Conservation (phyloP, 2,797 vertebrate species). For the Mormyrops attenuatus region DNA sequence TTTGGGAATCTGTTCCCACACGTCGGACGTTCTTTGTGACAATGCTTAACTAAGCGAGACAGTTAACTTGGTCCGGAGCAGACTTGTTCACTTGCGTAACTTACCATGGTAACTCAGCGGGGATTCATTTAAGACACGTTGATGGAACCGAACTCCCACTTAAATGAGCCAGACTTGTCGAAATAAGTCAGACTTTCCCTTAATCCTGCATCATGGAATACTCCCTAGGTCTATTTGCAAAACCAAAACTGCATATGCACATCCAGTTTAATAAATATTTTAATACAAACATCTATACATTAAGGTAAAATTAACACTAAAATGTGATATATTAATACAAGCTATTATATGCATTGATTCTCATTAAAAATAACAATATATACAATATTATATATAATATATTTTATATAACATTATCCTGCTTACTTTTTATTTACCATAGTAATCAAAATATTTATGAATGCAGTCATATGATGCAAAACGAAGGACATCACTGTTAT, state of each 20-base stretch:
- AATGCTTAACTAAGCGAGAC: neutral
- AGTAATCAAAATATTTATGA: neutral
- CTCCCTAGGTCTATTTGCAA: neutral
- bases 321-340: too few relatives aligned
- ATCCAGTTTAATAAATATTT: neutral
- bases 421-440: neutral
- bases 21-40: neutral
- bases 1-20: neutral
- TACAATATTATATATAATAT: neutral
- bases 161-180: too few relatives aligned
- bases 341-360: neutral
- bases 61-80: neutral
- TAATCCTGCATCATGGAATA: neutral
- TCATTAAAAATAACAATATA: neutral
- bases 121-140: neutral
- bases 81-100: neutral
- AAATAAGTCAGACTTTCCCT: neutral
- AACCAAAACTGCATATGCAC: neutral
- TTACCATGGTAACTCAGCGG: neutral
- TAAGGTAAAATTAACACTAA: too few relatives aligned
- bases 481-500: neutral
- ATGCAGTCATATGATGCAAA: neutral
- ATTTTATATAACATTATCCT: neutral
- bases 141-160: neutral
- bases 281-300: neutral